These are phyloP conservation scores for Eulithis testata DNA, from an alignment of 2,888 invertebrate genomes.

Conservation along the genomic window DNA sequence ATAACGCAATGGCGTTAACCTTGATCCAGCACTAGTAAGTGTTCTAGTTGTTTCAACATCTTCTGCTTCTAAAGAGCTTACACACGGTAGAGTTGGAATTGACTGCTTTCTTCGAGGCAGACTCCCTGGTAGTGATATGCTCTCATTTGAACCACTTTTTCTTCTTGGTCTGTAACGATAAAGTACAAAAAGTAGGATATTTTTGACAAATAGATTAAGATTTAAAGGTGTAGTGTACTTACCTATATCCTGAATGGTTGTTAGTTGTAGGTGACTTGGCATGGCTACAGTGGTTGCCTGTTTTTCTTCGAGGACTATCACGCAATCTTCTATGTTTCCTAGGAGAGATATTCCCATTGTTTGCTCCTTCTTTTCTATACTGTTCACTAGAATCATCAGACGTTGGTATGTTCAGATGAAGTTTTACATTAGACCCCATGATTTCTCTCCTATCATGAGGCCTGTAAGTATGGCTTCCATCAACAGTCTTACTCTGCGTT, in stretches of 20 bases:
- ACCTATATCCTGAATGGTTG: slow-evolving; percentile 78
- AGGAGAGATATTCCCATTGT: slow-evolving; percentile 81
- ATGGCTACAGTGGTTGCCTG: slow-evolving; percentile 77
- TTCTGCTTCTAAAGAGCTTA: slow-evolving; percentile 80
- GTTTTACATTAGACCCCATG: slow-evolving; percentile 78
- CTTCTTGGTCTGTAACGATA: slow-evolving; percentile 64
- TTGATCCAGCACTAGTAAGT: slow-evolving; percentile 78
- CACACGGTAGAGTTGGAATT: slow-evolving; percentile 76
- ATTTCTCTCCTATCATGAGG: slow-evolving; percentile 79
- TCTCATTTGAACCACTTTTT: slow-evolving; percentile 84
- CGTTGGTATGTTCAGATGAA: slow-evolving; percentile 83
- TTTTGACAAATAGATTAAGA: not conserved
- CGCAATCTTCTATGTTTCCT: slow-evolving; percentile 86
- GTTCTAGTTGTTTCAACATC: slow-evolving; percentile 78
- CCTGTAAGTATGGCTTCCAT: slow-evolving; percentile 65
- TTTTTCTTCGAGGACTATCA: slow-evolving; percentile 88
- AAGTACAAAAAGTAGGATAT: not conserved
- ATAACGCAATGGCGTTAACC: slow-evolving; percentile 77
- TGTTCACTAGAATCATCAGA: slow-evolving; percentile 86
- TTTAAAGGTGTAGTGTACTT: slow-evolving; percentile 19
- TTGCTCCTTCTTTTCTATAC: slow-evolving; percentile 76
- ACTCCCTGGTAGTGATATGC: slow-evolving; percentile 86
- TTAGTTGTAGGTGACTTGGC: slow-evolving; percentile 83
- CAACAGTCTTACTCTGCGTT: slow-evolving; percentile 70
- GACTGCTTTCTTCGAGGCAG: slow-evolving; percentile 86